A percentile compares a stretch with the other conserved stretches of the same genome.
These are phyloP conservation scores for Rhabdomys dilectus DNA, from an alignment of 2,113 vertebrate species.

Conservation along the genomic window DNA sequence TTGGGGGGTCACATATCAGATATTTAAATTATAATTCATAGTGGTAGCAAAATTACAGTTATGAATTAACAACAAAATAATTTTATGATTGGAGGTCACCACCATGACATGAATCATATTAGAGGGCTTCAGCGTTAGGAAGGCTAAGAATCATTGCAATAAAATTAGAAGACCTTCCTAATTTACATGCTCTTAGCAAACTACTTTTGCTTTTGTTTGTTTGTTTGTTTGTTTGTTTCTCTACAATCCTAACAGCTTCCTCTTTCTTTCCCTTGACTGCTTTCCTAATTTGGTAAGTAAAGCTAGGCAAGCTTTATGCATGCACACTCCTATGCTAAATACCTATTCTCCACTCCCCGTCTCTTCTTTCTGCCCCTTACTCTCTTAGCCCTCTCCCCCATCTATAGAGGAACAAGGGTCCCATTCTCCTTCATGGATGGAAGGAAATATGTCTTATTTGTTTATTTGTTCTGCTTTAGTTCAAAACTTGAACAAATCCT, in stretches of 20 bases:
- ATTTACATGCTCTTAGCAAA: neutral
- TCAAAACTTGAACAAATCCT: neutral
- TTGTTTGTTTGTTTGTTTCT: neutral
- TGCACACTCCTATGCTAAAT: neutral
- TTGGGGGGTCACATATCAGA: neutral
- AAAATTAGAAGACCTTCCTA: neutral
- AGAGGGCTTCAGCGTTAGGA: too few relatives aligned
- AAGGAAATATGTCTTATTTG: neutral
- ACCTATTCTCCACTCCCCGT: rapidly evolving
- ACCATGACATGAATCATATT: neutral
- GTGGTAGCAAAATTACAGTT: neutral
- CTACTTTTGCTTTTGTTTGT: neutral
- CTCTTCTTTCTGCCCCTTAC: too few relatives aligned
- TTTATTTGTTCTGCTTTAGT: neutral
- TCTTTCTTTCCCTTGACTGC: neutral
- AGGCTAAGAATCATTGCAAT: neutral
- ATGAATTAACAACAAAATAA: neutral
- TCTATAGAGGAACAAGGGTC: neutral
- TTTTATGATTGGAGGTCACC: neutral
- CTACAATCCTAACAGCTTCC: neutral
- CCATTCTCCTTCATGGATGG: neutral
- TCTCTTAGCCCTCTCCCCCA: neutral
- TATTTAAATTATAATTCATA: neutral
- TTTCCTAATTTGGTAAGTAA: neutral
- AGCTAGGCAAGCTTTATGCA: neutral